Evolutionary conservation across 2,888 invertebrate species (phyloP).

Genomic region (Macrophya annulata): DNA sequence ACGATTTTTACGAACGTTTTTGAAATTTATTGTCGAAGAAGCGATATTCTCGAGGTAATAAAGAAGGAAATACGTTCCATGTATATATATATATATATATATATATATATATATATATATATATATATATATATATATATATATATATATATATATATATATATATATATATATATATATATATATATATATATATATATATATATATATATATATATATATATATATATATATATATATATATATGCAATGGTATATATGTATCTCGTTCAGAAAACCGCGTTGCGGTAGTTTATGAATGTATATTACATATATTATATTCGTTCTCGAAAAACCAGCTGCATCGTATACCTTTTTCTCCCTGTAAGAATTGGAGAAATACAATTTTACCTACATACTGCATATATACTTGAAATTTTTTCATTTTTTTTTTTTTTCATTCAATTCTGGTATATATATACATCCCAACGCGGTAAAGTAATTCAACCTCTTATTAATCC

Average conservation of each 20-base stretch:
- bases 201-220: neutral
- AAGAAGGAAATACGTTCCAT: slow-evolving; percentile 11
- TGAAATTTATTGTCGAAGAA: slow-evolving; percentile 10
- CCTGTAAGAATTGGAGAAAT: neutral
- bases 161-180: neutral
- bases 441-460: too few species aligned
- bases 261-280: neutral
- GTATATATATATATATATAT: neutral
- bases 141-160: neutral
- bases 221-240: neutral
- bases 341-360: neutral
- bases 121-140: neutral
- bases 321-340: neutral
- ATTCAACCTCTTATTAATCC: slow-evolving; percentile 26
- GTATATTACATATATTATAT: slow-evolving; percentile 4
- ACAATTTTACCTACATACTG: neutral
- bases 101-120: neutral
- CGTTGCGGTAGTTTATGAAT: slow-evolving; percentile 5
- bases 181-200: neutral
- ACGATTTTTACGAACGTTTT: slow-evolving; percentile 25
- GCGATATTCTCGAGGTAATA: slow-evolving; percentile 2
- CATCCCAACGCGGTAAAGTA: neutral
- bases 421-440: too few species aligned
- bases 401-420: neutral
- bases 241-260: neutral